These are phyloP conservation scores for Notolepis coatsorum DNA, from an alignment of 2,797 vertebrate genomes.

Conservation along the genomic window DNA sequence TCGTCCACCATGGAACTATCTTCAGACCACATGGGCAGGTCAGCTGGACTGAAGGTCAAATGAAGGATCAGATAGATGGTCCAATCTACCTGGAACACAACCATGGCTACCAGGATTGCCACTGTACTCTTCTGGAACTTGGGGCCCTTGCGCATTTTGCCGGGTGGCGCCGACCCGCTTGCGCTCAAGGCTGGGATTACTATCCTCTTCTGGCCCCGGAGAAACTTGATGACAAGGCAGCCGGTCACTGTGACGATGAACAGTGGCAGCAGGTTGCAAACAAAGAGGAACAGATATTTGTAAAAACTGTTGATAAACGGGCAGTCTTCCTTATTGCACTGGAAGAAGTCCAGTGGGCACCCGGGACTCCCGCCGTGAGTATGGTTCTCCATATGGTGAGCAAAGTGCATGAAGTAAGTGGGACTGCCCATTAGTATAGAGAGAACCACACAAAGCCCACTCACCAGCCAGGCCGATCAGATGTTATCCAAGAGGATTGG, in stretches of 20 bases:
- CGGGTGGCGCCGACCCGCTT: slow-evolving; percentile 1
- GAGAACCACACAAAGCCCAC: slow-evolving; percentile 44
- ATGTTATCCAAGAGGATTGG: slow-evolving; percentile 70
- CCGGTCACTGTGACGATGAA: slow-evolving; percentile 69
- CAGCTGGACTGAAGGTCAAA: slow-evolving; percentile 27
- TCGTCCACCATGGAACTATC: no score
- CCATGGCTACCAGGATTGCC: slow-evolving; percentile 76
- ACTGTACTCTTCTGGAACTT: slow-evolving; percentile 59
- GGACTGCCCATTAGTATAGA: slow-evolving; percentile 60
- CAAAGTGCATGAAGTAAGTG: slow-evolving; percentile 39
- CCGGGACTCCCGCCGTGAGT: background rate
- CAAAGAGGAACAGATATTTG: slow-evolving; percentile 68
- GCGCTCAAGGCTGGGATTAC: slow-evolving; percentile 28
- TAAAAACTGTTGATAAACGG: slow-evolving; percentile 56
- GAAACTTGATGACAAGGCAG: slow-evolving; percentile 65
- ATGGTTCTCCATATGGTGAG: slow-evolving; percentile 20
- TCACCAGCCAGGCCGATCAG: slow-evolving; percentile 48
- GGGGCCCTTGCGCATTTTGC: slow-evolving; percentile 17
- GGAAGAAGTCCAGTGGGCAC: slow-evolving; percentile 72
- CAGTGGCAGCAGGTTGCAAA: slow-evolving; percentile 74
- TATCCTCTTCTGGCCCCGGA: slow-evolving; percentile 56
- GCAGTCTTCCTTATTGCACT: slow-evolving; percentile 59
- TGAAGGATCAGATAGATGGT: slow-evolving; percentile 75
- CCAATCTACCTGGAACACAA: slow-evolving; percentile 79
- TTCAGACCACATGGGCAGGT: slow-evolving; percentile 62